Conservation (phyloP, 2,113 vertebrate genomes). For the Corvus hawaiiensis region DNA sequence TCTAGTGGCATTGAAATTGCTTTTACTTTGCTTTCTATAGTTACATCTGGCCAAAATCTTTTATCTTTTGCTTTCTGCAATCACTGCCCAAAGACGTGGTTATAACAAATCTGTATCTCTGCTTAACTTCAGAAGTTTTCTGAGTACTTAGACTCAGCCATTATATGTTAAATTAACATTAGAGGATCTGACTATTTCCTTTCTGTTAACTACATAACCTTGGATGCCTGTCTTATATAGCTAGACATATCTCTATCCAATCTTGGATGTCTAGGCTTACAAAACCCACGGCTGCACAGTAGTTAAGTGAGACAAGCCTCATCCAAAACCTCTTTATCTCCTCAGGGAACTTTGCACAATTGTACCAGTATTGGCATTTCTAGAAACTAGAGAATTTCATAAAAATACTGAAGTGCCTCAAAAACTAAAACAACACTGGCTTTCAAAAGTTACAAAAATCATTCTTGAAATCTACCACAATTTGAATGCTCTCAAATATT, state of each 20-base stretch:
- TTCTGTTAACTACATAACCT: neutral
- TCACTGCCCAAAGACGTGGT: neutral
- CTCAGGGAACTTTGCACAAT: neutral
- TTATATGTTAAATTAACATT: neutral
- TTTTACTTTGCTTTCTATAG: neutral
- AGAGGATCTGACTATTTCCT: neutral
- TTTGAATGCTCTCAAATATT: neutral
- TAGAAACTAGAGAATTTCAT: neutral
- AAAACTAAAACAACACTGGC: neutral
- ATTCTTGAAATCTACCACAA: neutral
- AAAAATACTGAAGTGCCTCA: neutral
- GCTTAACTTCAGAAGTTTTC: neutral
- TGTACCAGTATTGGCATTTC: neutral
- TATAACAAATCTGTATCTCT: neutral
- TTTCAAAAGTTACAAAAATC: neutral
- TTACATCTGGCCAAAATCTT: neutral
- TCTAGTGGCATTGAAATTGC: neutral
- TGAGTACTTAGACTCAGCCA: neutral
- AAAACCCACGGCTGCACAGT: neutral
- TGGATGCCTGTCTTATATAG: neutral
- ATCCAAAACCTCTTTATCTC: neutral
- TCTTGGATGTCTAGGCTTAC: neutral
- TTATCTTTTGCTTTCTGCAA: neutral
- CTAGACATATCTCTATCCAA: neutral
- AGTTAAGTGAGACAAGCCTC: neutral